Conservation (phyloP, 1,140 invertebrate genomes). For the Laupala kohalensis region DNA sequence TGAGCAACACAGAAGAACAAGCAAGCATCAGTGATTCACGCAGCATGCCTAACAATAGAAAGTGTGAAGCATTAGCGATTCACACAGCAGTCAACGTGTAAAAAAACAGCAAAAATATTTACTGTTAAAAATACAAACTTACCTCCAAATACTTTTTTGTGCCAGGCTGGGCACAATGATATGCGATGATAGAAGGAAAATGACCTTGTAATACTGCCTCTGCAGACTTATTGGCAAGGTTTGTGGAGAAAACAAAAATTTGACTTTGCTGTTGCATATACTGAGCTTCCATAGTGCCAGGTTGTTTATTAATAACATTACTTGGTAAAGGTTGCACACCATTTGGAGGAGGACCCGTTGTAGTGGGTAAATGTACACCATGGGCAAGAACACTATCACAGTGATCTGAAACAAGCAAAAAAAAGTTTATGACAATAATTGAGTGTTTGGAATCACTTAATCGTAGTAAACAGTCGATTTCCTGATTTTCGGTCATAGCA, state of each 20-base stretch:
- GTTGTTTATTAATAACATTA: slow-evolving; percentile 66
- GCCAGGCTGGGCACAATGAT: slow-evolving; percentile 85
- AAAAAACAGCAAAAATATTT: too few relatives aligned
- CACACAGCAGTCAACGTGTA: too few relatives aligned
- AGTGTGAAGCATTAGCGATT: too few relatives aligned
- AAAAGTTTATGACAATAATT: not conserved
- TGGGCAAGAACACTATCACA: not conserved
- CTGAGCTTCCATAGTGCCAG: slow-evolving; percentile 62
- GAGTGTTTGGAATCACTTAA: not conserved
- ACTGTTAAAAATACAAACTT: slow-evolving; percentile 19
- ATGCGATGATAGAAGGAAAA: slow-evolving; percentile 84
- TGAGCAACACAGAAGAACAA: too few relatives aligned
- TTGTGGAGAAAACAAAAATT: slow-evolving; percentile 94
- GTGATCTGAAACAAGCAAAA: not conserved
- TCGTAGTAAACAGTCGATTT: not conserved
- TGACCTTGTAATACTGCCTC: slow-evolving; percentile 80
- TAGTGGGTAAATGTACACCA: slow-evolving; percentile 7
- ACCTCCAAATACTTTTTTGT: slow-evolving; percentile 93
- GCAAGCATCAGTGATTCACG: too few relatives aligned
- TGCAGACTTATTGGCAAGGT: slow-evolving; percentile 85
- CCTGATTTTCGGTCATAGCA: not conserved
- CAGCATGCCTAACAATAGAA: too few relatives aligned
- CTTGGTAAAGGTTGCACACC: slow-evolving; percentile 57
- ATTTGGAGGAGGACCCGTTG: slow-evolving; percentile 15
- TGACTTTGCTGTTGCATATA: slow-evolving; percentile 94